Percentiles rank a stretch among this genome's conserved stretches.
phyloP scores from a whole-genome alignment of 1,140 invertebrate genomes.

The Drosophila pseudoananassae region DNA sequence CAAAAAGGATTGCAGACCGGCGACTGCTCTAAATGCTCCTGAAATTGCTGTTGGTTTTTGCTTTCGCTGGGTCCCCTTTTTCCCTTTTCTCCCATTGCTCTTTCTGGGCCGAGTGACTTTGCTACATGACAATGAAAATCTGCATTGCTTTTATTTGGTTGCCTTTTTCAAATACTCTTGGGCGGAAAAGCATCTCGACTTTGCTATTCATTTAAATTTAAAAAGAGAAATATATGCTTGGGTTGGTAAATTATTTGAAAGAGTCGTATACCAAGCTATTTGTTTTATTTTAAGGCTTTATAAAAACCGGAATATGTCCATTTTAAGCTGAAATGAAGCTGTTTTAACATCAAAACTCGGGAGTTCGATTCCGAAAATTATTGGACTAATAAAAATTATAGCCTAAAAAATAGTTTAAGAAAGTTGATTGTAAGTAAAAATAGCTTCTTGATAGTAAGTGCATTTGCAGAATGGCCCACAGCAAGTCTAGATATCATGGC shows the following conservation, averaged over 20 bases:
- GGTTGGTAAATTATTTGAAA: too few species aligned
- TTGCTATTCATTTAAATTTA: not conserved
- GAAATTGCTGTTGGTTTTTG: slow-evolving; percentile 64
- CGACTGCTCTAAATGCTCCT: slow-evolving; percentile 65
- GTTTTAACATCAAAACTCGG: too few species aligned
- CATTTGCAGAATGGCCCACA: slow-evolving; percentile 16
- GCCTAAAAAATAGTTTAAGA: not conserved
- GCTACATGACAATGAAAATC: slow-evolving; percentile 80
- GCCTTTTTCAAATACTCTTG: slow-evolving; percentile 31
- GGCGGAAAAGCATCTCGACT: not conserved
- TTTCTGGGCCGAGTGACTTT: slow-evolving; percentile 62
- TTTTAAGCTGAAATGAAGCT: too few species aligned
- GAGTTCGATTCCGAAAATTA: not conserved
- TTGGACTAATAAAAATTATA: not conserved
- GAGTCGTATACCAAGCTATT: too few species aligned
- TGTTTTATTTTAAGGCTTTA: too few species aligned
- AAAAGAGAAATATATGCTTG: too few species aligned
- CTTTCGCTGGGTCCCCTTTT: slow-evolving; percentile 37
- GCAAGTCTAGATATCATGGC: slow-evolving; percentile 16
- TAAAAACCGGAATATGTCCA: too few species aligned
- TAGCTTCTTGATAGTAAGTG: slow-evolving; percentile 18
- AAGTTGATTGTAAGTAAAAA: not conserved
- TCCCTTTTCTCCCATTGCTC: slow-evolving; percentile 26
- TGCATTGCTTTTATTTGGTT: slow-evolving; percentile 62
- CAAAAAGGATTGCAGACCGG: slow-evolving; percentile 41